phyloP scores from a whole-genome alignment of 1,140 invertebrate species.

The Drosophila tropicalis region DNA sequence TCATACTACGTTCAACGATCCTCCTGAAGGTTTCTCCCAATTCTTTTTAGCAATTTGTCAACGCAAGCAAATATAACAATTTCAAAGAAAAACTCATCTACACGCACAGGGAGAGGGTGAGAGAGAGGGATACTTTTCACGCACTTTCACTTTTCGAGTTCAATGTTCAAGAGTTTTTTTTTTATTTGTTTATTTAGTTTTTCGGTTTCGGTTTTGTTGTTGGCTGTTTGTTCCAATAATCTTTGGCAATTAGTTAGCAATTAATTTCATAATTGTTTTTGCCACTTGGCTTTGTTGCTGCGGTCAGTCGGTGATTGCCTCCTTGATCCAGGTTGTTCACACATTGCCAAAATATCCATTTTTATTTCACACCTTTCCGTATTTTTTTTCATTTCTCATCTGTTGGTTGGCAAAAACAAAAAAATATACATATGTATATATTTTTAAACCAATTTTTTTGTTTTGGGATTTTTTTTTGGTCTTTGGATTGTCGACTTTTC shows the following conservation, averaged over 20 bases:
- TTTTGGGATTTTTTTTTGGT: constrained; percentile 23
- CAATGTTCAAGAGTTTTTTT: constrained; percentile 35
- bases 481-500: constrained; percentile 17
- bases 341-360: constrained; percentile 49
- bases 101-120: not conserved
- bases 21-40: constrained; percentile 32
- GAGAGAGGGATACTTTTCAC: constrained; percentile 15
- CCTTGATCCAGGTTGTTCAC: constrained; percentile 74
- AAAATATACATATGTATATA: not conserved
- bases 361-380: constrained; percentile 43
- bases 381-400: constrained; percentile 35
- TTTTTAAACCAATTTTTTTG: constrained; percentile 16
- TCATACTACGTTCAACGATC: constrained; percentile 50
- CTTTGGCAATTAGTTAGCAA: constrained; percentile 67
- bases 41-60: constrained; percentile 44
- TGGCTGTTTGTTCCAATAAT: constrained; percentile 43
- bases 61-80: not conserved
- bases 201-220: not conserved
- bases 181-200: constrained; percentile 4
- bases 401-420: not conserved
- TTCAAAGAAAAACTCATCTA: not conserved
- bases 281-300: constrained; percentile 25
- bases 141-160: constrained; percentile 29
- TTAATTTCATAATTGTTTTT: constrained; percentile 78
- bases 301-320: constrained; percentile 14